Evolutionary conservation across 2,113 vertebrate genomes (phyloP).

Genomic region (Amazona guildingii): DNA sequence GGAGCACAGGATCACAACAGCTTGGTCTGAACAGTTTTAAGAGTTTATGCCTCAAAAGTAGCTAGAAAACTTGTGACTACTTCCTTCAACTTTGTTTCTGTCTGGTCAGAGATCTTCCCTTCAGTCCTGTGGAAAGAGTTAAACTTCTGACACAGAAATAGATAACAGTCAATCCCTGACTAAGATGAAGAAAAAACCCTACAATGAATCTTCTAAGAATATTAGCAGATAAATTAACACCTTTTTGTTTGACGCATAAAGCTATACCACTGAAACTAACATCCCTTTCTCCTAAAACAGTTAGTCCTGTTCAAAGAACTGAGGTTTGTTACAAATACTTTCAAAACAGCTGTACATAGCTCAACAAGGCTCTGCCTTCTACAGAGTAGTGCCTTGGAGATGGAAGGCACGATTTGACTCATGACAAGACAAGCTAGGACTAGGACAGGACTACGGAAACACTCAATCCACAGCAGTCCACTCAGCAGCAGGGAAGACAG

Average conservation of each 20-base stretch:
- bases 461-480: not conserved
- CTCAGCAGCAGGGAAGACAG: not conserved
- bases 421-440: not conserved
- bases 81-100: slow-evolving; percentile 92
- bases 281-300: not conserved
- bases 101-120: slow-evolving; percentile 89
- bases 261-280: not conserved
- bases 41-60: slow-evolving; percentile 87
- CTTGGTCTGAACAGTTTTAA: slow-evolving; percentile 23
- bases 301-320: not conserved
- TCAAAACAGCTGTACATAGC: fast-evolving
- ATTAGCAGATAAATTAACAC: not conserved
- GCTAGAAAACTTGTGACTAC: slow-evolving; percentile 90
- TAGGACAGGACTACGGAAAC: not conserved
- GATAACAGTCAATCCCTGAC: not conserved
- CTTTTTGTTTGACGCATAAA: not conserved
- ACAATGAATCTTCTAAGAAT: not conserved
- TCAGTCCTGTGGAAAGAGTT: slow-evolving; percentile 78
- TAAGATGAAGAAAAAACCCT: not conserved
- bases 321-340: not conserved
- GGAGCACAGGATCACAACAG: slow-evolving; percentile 60
- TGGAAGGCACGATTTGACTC: too few relatives aligned
- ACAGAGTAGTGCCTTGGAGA: not conserved
- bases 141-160: not conserved
- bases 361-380: not conserved